Base-by-base conservation (phyloP, 2,113 vertebrate species). In the Trematocara macrostoma region DNA sequence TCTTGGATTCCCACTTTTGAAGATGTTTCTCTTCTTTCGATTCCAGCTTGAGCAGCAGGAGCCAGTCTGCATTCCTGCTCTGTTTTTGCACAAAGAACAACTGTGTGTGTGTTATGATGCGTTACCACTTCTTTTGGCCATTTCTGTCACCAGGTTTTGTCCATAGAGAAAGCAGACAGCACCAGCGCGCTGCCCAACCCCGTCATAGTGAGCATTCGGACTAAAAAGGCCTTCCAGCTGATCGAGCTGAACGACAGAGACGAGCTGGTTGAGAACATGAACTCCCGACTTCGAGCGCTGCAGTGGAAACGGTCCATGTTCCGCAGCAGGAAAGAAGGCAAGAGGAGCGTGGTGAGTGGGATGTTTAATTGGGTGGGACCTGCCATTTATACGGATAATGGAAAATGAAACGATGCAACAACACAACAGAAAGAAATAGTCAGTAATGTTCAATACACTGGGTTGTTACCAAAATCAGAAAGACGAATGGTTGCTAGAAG, bases 201-300 rank as follows among this genome's bases (percentile, higher is more conserved):
- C 3, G 96, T 99, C 89, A 98, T 99, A 8, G 89, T 99, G 82
- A 99, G 98, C 42, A 84, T 99, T 76, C 95, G 97, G 56, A 97
- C 97, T 29, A 98, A 98, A 92, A 97, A 94, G 49, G 99, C 98
- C 10, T 99, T 99, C 94, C 99, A 99, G 96, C 97, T 99, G 89
- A 99, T 99, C 23, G 98, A 99, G 87, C 96, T 99, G 87, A 94
- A 93, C 88, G 96, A 97, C 69, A 89, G 98, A 11, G 97, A 99
- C 3, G 90, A 85, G 88, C 92, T 99, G 94, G 97, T 98, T 87
- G 97, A 98, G 79, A 95, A 89, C 29, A 93, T 99, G 57, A 96
- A 96, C 20, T 53, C 79, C 74, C 93, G 97, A 26, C 96, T 98
- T 15, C 89, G 96, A 57, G 89, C 93, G n/a, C 93, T 97, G 82